phyloP scores from a whole-genome alignment of 2,888 invertebrate genomes.

The Cephus spinipes region DNA sequence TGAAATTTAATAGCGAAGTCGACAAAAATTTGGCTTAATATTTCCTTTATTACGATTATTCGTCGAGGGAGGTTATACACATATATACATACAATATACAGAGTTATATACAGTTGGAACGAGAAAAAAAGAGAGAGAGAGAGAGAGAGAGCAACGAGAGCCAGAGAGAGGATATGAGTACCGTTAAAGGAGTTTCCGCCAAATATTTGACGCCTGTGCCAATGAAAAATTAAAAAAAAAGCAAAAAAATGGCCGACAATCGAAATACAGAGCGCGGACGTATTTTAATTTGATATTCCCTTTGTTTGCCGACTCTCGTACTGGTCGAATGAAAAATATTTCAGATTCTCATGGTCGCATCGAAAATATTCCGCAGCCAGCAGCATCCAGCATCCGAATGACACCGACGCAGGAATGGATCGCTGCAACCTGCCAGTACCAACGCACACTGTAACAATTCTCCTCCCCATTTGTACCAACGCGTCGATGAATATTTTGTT shows the following conservation, averaged over 20 bases:
- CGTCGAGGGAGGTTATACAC: background rate
- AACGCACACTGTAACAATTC: background rate
- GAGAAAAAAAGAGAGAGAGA: background rate
- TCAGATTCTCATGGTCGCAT: slow-evolving; percentile 44
- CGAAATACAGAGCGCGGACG: slow-evolving; percentile 29
- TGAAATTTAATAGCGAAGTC: slow-evolving; percentile 5
- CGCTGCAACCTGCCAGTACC: background rate
- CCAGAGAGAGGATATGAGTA: slow-evolving; percentile 17
- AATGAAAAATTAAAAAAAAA: background rate
- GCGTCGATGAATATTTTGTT: background rate
- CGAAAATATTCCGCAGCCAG: background rate
- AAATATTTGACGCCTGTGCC: slow-evolving; percentile 44
- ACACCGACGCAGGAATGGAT: background rate
- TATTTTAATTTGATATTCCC: slow-evolving; percentile 58
- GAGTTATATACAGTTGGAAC: background rate
- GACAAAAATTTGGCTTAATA: slow-evolving; percentile 25
- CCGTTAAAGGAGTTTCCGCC: slow-evolving; percentile 29
- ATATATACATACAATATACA: background rate
- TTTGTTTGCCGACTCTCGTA: slow-evolving; percentile 40
- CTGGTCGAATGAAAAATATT: slow-evolving; percentile 46
- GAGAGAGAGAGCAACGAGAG: slow-evolving; percentile 8
- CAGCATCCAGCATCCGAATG: slow-evolving; percentile 15
- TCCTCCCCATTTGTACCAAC: background rate
- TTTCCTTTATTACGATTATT: slow-evolving; percentile 34
- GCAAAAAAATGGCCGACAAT: background rate